A percentile compares a stretch with the other conserved stretches of the same genome.
Conservation (phyloP, 2,888 invertebrate species). For the Eristalis intricaria region DNA sequence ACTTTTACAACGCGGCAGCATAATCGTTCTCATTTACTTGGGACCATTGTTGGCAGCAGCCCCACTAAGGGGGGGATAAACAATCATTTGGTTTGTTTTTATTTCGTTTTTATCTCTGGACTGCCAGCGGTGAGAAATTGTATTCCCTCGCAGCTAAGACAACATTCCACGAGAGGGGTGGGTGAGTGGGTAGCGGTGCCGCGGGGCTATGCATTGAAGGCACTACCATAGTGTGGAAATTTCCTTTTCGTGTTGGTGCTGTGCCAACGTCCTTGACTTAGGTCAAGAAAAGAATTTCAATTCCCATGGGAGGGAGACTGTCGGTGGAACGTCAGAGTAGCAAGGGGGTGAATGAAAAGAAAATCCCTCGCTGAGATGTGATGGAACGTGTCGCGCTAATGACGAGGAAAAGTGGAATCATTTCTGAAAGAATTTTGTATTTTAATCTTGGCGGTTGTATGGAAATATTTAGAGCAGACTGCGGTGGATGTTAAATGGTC, state of each 20-base stretch:
- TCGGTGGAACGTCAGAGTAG: no score
- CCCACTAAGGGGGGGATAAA: not conserved
- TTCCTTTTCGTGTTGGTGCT: conserved; percentile 14
- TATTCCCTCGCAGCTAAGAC: conserved; percentile 2
- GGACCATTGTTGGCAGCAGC: not conserved
- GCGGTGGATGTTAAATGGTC: not conserved
- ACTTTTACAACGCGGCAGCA: not conserved
- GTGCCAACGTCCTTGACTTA: conserved; percentile 52
- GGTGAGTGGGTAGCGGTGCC: not conserved
- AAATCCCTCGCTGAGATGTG: not conserved
- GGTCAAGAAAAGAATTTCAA: conserved; percentile 40
- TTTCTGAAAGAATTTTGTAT: not conserved
- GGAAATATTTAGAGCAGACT: no score
- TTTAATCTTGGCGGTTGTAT: no score
- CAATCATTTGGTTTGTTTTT: not conserved
- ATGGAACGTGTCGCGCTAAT: not conserved
- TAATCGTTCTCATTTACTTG: not conserved
- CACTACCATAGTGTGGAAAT: conserved; percentile 2
- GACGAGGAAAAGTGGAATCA: not conserved
- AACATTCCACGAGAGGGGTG: not conserved
- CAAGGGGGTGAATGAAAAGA: not conserved
- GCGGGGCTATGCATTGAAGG: no score
- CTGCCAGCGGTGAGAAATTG: conserved; percentile 6
- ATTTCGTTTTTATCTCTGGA: not conserved
- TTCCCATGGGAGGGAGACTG: not conserved